Evolutionary conservation across 2,113 vertebrate species (phyloP), one percentile per base, ranked within the genome.

Genomic region (Heterotis niloticus): DNA sequence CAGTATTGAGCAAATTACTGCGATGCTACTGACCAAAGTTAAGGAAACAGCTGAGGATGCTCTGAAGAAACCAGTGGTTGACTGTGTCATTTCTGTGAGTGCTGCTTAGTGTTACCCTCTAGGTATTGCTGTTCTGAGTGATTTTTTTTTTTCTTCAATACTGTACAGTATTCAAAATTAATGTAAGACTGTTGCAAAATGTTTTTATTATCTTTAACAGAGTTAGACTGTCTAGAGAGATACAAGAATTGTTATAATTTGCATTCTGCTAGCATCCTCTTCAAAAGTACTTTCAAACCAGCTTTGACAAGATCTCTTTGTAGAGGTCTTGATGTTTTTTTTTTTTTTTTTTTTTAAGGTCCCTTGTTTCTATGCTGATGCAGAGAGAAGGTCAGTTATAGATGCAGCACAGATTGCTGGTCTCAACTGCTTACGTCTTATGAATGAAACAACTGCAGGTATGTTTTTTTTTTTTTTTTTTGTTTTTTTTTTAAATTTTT

Each of bases 401-500:
- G 97, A 99, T 90, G 96, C 98, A 72, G 96, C 98, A 80, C 98
- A 99, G 88, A 99, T 99, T 56, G 96, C 97, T 77, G 97, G 98
- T 75, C 96, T 99, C 79, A 99, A 99, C 87, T 99, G 98, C 82
- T 89, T 99, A 84, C 91, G 89, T 75, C 91, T 99, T 60, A 99
- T 99, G 91, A 99, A 99, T 84, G 98, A 99, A 87, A 96, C 96
- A 10, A 98, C 98, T 81, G 96, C 98, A 93, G 97, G 98, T 98
- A 83, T 24, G 20, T 18, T 64, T 23, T 11, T n/a, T n/a, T n/a
- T n/a, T n/a, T n/a, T n/a, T n/a, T n/a, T n/a, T n/a, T n/a, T n/a
- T n/a, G n/a, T n/a, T n/a, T n/a, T n/a, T n/a, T n/a, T n/a, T n/a
- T n/a, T n/a, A n/a, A n/a, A n/a, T n/a, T 51, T 34, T 10, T 26